A percentile compares a stretch with the other conserved stretches of the same genome.
phyloP scores from a whole-genome alignment of 2,888 invertebrate species.

The Labia minor region DNA sequence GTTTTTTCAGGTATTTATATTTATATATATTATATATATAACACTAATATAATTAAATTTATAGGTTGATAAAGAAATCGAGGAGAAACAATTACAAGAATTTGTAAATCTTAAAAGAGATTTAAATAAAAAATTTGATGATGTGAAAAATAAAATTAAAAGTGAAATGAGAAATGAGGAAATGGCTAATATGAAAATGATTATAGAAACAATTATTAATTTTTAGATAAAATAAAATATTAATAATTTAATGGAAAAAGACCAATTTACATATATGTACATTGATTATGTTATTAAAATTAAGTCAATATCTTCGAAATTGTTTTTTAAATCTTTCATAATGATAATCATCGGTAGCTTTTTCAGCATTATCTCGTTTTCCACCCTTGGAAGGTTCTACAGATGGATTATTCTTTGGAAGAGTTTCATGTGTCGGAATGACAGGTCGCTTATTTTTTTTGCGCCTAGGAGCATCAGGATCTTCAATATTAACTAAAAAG shows the following conservation, averaged over 20 bases:
- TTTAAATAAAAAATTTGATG: not conserved
- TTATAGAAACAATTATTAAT: not conserved
- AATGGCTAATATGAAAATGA: not conserved
- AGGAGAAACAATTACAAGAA: not conserved
- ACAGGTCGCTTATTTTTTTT: slow-evolving; percentile 40
- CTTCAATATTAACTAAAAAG: slow-evolving; percentile 73
- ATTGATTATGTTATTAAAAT: slow-evolving; percentile 18
- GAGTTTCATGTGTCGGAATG: slow-evolving; percentile 23
- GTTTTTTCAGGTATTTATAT: not conserved
- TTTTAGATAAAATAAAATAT: not conserved
- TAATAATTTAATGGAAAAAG: not conserved
- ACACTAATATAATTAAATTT: not conserved
- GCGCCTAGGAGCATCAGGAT: slow-evolving; percentile 47
- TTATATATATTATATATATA: too few relatives aligned
- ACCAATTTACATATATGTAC: not conserved
- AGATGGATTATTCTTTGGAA: slow-evolving; percentile 27
- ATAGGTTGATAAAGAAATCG: not conserved
- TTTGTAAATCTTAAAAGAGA: not conserved
- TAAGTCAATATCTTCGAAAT: slow-evolving; percentile 65
- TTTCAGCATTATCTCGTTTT: slow-evolving; percentile 57
- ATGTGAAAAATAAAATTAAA: not conserved
- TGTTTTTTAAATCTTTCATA: slow-evolving; percentile 95
- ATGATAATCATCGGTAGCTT: slow-evolving; percentile 94
- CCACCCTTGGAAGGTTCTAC: slow-evolving; percentile 30
- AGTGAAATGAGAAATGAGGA: not conserved